These are phyloP conservation scores for Drosophila pegasa DNA, from an alignment of 2,888 invertebrate genomes.

Conservation along the genomic window DNA sequence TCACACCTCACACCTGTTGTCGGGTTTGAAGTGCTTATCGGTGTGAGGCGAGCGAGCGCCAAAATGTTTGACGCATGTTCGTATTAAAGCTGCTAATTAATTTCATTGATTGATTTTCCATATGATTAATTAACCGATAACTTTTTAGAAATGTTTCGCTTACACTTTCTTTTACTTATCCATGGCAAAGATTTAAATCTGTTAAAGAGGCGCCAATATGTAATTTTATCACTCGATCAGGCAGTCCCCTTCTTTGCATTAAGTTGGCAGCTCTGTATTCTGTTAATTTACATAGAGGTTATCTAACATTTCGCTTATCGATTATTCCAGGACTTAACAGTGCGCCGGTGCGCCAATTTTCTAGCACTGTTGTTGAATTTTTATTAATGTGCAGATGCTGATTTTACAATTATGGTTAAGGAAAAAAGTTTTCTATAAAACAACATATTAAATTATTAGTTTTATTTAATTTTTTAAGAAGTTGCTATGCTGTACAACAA, in stretches of 20 bases:
- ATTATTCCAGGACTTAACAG: constrained; percentile 15
- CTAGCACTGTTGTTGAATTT: not conserved
- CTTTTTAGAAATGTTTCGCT: not conserved
- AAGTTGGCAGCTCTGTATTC: constrained; percentile 22
- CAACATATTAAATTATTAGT: not conserved
- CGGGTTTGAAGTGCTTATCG: constrained; percentile 49
- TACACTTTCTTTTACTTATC: not conserved
- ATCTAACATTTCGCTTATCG: constrained; percentile 6
- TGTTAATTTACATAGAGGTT: not conserved
- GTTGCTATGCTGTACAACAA: not conserved
- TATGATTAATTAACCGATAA: constrained; percentile 7
- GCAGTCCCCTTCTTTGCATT: not conserved
- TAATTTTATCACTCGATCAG: not conserved
- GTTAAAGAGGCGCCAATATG: constrained; percentile 18
- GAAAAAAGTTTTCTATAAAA: not conserved
- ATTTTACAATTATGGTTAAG: not conserved
- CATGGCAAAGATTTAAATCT: not conserved
- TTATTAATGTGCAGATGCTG: not conserved
- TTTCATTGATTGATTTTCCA: not conserved
- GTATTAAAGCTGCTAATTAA: constrained; percentile 26
- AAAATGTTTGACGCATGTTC: constrained; percentile 12
- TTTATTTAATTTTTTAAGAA: too few relatives aligned
- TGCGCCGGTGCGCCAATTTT: not conserved
- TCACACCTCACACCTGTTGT: constrained; percentile 52
- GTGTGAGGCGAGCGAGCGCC: constrained; percentile 18